phyloP scores from a whole-genome alignment of 1,140 invertebrate genomes.

The Micrasema longulum region DNA sequence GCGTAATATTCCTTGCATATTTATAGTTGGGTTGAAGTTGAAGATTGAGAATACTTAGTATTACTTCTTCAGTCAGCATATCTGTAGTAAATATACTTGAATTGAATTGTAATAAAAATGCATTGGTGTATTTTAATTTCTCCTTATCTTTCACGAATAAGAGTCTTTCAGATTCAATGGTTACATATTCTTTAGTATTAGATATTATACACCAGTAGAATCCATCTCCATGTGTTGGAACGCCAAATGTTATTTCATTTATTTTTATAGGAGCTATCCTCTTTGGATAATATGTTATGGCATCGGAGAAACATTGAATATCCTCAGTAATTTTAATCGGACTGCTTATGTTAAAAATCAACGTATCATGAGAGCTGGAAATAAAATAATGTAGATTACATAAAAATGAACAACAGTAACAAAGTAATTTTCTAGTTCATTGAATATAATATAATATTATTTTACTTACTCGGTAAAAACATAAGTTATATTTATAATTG shows the following conservation, averaged over 20 bases:
- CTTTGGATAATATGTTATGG: conserved; percentile 57
- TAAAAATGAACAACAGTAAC: too few relatives aligned
- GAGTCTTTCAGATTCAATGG: conserved; percentile 59
- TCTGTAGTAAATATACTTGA: not conserved
- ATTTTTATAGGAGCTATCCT: conserved; percentile 42
- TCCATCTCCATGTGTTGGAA: conserved; percentile 56
- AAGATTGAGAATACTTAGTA: not conserved
- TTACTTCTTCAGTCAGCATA: conserved; percentile 5
- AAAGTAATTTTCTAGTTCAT: not conserved
- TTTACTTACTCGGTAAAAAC: conserved; percentile 7
- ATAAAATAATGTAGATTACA: too few relatives aligned
- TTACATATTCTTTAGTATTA: conserved; percentile 57
- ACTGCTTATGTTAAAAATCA: conserved; percentile 7
- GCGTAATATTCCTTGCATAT: not conserved
- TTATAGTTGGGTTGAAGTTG: not conserved
- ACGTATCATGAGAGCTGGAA: not conserved
- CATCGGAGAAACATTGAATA: conserved; percentile 61
- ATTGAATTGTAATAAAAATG: conserved; percentile 8
- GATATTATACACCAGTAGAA: conserved; percentile 64
- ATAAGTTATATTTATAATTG: conserved; percentile 14
- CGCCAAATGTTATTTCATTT: not conserved
- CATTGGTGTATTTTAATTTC: not conserved
- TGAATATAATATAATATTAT: not conserved
- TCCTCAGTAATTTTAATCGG: not conserved
- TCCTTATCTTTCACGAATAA: conserved; percentile 55